Base-by-base conservation (phyloP, 1,140 invertebrate genomes). In the Hyles vespertilio region DNA sequence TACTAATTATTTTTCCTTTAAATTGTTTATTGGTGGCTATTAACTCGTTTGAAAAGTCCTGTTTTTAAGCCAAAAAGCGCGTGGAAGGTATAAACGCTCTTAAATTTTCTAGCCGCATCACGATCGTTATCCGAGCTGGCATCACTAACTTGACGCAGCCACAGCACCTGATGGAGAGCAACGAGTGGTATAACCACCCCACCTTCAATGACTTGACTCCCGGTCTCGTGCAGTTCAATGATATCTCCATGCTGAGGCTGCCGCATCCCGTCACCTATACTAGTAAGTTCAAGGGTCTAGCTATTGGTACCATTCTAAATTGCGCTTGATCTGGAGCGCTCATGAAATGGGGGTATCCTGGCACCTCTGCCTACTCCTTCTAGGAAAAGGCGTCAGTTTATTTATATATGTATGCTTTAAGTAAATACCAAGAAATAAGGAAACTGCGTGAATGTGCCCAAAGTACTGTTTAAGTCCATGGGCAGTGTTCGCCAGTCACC, bases 151-250 rank as follows among this genome's bases (percentile, higher is more conserved):
- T 81, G 11, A 65, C 58, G 5, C 51, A n/a, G 1, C 77, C 84
- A 1, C 63, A 79, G 48, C 71, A 79, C 57, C 66, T 76, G 0
- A 55, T 55, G 4, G 81, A 84, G 57, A 67, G 79, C 0, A 70
- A 50, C 2, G 69, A 69, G 52, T 84, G 68, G 67, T 84, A 76
- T 68, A 81, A 81, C 62, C 61, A 80, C 51, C 84, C 84, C 3
- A 69, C 72, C 0, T 87, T 70, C 61, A 59, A 81, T 56, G 61
- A 67, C 48, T 44, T 12, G 10, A 33, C 32, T 2, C 75, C 81
- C 0, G 0, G 0, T 1, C 34, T 67, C 0, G 84, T 84, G 0
- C 84, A 87, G 56, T 70, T 73, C 0, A 75, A 87, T 33, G 84
- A 87, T 43, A 76, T 87, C 12, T 54, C 76, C 1, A 52, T 87